Conservation (phyloP, 2,113 vertebrate species). For the Ardeotis arabs region DNA sequence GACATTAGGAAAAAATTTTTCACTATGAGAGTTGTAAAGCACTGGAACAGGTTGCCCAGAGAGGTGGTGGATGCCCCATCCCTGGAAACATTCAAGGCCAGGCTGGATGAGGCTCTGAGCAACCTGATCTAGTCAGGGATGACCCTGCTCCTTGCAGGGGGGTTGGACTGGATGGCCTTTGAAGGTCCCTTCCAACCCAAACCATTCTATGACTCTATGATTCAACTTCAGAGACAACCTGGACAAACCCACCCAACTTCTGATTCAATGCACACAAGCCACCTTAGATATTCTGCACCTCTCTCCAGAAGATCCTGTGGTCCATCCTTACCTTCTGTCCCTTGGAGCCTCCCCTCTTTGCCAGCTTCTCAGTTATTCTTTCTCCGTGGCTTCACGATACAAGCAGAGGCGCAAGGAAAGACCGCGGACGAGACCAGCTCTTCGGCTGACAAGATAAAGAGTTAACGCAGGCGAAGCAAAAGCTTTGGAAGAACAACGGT, state of each 20-base stretch:
- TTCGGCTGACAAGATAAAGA: slow-evolving; percentile 54
- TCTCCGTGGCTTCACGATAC: neutral
- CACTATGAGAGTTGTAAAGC: too few relatives aligned
- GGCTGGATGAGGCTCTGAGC: too few relatives aligned
- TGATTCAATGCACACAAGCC: neutral
- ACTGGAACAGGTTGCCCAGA: too few relatives aligned
- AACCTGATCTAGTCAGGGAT: too few relatives aligned
- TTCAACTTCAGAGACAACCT: neutral
- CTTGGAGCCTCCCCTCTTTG: neutral
- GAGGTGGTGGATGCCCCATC: too few relatives aligned
- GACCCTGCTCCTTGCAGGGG: too few relatives aligned
- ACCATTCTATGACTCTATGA: too few relatives aligned
- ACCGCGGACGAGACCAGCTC: fast-evolving
- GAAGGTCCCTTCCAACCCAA: too few relatives aligned
- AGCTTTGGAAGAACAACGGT: neutral
- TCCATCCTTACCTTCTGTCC: neutral
- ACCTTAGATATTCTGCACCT: neutral
- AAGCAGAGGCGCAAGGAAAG: neutral
- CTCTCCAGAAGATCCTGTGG: neutral
- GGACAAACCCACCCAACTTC: neutral
- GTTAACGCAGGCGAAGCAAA: slow-evolving; percentile 34
- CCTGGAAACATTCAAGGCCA: too few relatives aligned
- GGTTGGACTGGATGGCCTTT: too few relatives aligned
- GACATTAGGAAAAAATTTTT: too few relatives aligned
- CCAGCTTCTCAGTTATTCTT: neutral